Percentiles rank a stretch among this genome's conserved stretches.
Conservation (phyloP, 2,888 invertebrate species). For the Eupithecia pulchellata region DNA sequence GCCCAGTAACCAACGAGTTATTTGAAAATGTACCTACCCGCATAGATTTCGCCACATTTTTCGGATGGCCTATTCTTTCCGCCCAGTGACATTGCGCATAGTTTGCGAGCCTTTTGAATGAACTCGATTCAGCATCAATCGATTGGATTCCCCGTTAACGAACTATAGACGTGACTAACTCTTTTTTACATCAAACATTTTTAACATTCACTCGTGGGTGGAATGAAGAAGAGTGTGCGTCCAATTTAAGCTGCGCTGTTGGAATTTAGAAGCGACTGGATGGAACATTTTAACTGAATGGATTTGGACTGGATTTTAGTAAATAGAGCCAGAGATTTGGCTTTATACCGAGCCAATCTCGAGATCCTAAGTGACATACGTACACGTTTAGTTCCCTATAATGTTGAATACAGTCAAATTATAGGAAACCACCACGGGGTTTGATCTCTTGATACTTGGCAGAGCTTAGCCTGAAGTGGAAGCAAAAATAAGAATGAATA, state of each 20-base stretch:
- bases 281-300: constrained; percentile 5
- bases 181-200: constrained; percentile 58
- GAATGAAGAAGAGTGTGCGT: constrained; percentile 37
- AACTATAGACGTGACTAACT: constrained; percentile 59
- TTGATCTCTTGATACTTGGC: background rate
- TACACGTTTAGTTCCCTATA: constrained; percentile 1
- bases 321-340: background rate
- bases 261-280: constrained; percentile 7
- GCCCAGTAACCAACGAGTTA: background rate
- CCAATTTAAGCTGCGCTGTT: constrained; percentile 1
- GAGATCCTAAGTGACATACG: background rate
- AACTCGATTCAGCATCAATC: constrained; percentile 50
- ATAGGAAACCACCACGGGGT: background rate
- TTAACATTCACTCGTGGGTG: constrained; percentile 46
- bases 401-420: too few species aligned
- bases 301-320: constrained; percentile 5
- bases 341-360: background rate
- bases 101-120: constrained; percentile 23
- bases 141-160: constrained; percentile 62
- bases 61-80: constrained; percentile 15
- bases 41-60: constrained; percentile 19
- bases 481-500: too few species aligned
- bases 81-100: constrained; percentile 23
- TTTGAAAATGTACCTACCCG: constrained; percentile 16
- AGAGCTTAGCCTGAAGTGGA: background rate